Base-by-base conservation (phyloP, 2,888 invertebrate species). In the Adelphocoris suturalis region DNA sequence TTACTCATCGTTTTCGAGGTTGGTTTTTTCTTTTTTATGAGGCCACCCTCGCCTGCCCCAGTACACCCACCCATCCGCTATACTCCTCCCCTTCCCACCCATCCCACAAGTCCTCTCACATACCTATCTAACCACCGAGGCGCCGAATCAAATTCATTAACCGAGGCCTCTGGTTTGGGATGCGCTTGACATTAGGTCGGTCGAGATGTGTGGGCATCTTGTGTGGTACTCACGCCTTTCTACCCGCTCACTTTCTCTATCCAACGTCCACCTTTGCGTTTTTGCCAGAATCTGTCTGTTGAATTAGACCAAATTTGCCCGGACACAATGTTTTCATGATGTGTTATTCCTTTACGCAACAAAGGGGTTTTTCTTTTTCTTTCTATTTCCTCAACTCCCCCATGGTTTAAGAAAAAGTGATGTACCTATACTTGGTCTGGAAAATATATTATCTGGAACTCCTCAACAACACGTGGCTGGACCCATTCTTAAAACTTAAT, bases 71-170 rank as follows among this genome's bases (percentile, higher is more conserved):
- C 46, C 81, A 4, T 16, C 19, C 46, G 46, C 81, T 47, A 37
- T 37, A 37, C 52, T 11, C 52, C 48, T 37, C 28, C 27, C n/a
- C 1, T n/a, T 11, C 37, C 46, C 14, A 2, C 28, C 46, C 37
- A 13, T 37, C 80, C 12, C 2, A 28, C 1, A 19, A 13, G 13
- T 28, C 80, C 37, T 37, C 37, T 37, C 37, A 37, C 37, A 37
- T 37, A 37, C 37, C 37, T 37, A 37, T 37, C 37, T 37, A 47
- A 80, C 68, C 23, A 12, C 23, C 68, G 27, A 86, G 86, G 86
- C 86, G 86, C 75, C 86, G 86, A 86, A 75, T 75, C 75, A 86
- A 55, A 86, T 86, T 76, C 86, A 86, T 86, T 86, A 37, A 86
- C 68, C 23, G 27, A 68, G 23, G 86, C n/a, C 48, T 48, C 11